A percentile compares a stretch with the other conserved stretches of the same genome.
phyloP scores from a whole-genome alignment of 2,113 vertebrate species.

The Bombycilla garrulus region DNA sequence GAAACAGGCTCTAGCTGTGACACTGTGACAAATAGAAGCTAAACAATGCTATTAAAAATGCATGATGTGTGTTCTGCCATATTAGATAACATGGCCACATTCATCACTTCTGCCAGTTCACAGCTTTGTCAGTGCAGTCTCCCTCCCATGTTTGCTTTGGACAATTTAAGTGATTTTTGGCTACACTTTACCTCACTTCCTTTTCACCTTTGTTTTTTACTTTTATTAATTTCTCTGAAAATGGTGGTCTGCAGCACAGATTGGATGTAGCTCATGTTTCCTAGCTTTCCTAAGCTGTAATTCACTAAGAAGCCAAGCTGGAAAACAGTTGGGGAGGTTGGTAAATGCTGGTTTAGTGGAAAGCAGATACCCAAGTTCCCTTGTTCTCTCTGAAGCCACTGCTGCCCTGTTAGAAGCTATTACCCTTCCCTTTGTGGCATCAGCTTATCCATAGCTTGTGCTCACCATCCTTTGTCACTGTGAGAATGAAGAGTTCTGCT shows the following conservation, averaged over 20 bases:
- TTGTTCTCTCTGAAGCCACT: neutral
- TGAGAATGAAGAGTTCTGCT: neutral
- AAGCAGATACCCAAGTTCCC: neutral
- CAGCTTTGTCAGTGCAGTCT: neutral
- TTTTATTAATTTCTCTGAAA: neutral
- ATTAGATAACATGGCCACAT: neutral
- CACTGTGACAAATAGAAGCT: neutral
- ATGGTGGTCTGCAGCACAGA: neutral
- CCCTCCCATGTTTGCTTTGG: neutral
- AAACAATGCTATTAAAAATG: slow-evolving; percentile 29
- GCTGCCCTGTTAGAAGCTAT: neutral
- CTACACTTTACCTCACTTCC: neutral
- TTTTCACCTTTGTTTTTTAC: neutral
- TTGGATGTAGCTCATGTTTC: neutral
- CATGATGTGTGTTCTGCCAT: neutral
- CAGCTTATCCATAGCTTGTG: neutral
- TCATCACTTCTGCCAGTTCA: neutral
- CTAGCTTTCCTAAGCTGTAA: neutral
- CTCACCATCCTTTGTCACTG: neutral
- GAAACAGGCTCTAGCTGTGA: neutral
- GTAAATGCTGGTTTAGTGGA: neutral
- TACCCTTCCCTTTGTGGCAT: neutral
- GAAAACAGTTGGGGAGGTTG: neutral
- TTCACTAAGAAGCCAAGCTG: neutral
- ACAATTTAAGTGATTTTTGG: neutral